phyloP scores from a whole-genome alignment of 2,797 vertebrate genomes.

The Percopsis omiscomaycus region DNA sequence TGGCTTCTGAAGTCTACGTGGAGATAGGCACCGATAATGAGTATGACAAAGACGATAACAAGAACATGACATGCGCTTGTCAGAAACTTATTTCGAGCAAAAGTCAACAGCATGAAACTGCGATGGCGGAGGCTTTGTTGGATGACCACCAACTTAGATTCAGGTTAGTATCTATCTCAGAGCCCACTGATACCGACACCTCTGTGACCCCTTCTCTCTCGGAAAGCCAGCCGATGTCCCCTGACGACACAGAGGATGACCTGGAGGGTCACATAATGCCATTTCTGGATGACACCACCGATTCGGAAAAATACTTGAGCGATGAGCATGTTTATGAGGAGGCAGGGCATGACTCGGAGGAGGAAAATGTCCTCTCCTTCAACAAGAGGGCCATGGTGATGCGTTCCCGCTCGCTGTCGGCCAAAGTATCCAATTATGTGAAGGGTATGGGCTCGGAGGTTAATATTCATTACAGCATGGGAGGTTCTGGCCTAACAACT shows the following conservation, averaged over 20 bases:
- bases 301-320: slow-evolving; percentile 61
- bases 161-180: slow-evolving; percentile 62
- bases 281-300: slow-evolving; percentile 64
- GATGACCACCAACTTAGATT: slow-evolving; percentile 58
- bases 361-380: slow-evolving; percentile 68
- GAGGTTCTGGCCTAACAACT: slow-evolving; percentile 48
- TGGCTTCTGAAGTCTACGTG: slow-evolving; percentile 50
- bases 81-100: slow-evolving; percentile 32
- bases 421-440: slow-evolving; percentile 78
- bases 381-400: slow-evolving; percentile 76
- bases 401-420: slow-evolving; percentile 82
- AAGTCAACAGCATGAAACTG: slow-evolving; percentile 27
- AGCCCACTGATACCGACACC: slow-evolving; percentile 58
- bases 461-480: slow-evolving; percentile 45
- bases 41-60: slow-evolving; percentile 13
- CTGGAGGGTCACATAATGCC: slow-evolving; percentile 67
- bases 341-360: slow-evolving; percentile 65
- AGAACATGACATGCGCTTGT: slow-evolving; percentile 24
- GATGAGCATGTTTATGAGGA: slow-evolving; percentile 78
- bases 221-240: slow-evolving; percentile 60
- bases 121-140: slow-evolving; percentile 24
- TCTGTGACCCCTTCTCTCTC: slow-evolving; percentile 61
- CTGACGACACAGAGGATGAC: slow-evolving; percentile 54
- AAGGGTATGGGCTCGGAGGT: slow-evolving; percentile 77
- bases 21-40: slow-evolving; percentile 35